These are phyloP conservation scores for Macropis europaea DNA, from an alignment of 2,888 invertebrate genomes.

Conservation along the genomic window DNA sequence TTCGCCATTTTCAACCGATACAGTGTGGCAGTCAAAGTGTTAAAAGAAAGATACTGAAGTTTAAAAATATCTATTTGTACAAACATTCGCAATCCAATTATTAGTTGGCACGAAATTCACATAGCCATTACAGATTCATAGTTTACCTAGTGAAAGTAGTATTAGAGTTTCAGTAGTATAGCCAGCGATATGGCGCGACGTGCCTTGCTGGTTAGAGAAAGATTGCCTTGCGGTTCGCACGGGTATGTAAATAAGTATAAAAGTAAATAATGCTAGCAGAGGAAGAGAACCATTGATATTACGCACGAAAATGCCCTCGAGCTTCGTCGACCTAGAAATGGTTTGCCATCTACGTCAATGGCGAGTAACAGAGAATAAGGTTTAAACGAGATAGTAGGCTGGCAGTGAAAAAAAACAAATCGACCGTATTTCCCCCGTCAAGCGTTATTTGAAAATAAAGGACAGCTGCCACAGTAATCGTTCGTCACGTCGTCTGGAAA, in stretches of 20 bases:
- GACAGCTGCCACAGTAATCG: neutral
- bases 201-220: neutral
- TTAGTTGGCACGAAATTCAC: too few species aligned
- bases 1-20: too few species aligned
- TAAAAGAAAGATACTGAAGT: too few species aligned
- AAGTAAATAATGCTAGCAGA: constrained; percentile 11
- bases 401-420: constrained; percentile 30
- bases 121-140: too few species aligned
- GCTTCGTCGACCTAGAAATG: constrained; percentile 39
- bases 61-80: too few species aligned
- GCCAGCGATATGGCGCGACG: neutral
- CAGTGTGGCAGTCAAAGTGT: too few species aligned
- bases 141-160: too few species aligned
- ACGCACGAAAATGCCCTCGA: constrained; percentile 27
- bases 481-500: neutral
- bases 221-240: neutral
- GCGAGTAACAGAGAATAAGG: constrained; percentile 22
- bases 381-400: constrained; percentile 28
- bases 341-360: constrained; percentile 33
- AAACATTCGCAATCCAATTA: too few species aligned
- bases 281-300: constrained; percentile 21
- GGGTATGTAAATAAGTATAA: constrained; percentile 8
- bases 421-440: constrained; percentile 13
- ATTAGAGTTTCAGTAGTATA: constrained; percentile 19
- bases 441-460: constrained; percentile 43